Evolutionary conservation across 2,888 invertebrate genomes (phyloP).

Genomic region (Pristionchus mayeri): DNA sequence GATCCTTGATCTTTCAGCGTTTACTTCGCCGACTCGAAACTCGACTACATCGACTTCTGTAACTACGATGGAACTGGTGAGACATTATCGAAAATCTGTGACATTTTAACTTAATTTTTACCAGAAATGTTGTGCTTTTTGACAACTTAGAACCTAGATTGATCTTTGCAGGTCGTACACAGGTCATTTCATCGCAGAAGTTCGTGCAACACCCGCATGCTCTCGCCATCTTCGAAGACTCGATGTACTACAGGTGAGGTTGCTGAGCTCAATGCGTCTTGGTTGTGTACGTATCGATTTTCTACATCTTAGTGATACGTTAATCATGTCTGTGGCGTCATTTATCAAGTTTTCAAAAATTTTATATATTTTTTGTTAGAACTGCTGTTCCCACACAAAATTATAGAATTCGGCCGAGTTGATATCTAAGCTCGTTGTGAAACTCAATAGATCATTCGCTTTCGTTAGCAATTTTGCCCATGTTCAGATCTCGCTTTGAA

Average conservation of each 20-base stretch:
- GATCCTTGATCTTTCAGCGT: conserved; percentile 78
- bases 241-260: conserved; percentile 92
- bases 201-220: conserved; percentile 96
- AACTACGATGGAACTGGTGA: conserved; percentile 89
- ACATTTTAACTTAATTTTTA: neutral
- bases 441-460: too few species aligned
- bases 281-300: too few species aligned
- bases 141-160: neutral
- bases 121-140: neutral
- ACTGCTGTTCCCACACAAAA: too few species aligned
- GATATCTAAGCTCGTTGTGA: too few species aligned
- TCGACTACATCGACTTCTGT: conserved; percentile 97
- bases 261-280: too few species aligned
- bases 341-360: too few species aligned
- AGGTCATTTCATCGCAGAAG: conserved; percentile 78
- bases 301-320: neutral
- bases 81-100: neutral
- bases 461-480: too few species aligned
- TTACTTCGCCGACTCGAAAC: conserved; percentile 96
- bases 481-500: too few species aligned
- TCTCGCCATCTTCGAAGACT: conserved; percentile 93
- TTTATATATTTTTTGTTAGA: too few species aligned
- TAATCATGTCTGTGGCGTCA: too few species aligned
- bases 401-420: too few species aligned
- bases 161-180: conserved; percentile 60